A percentile compares a stretch with the other conserved stretches of the same genome.
These are phyloP conservation scores for Apis cerana DNA, from an alignment of 1,140 invertebrate genomes.

Conservation along the genomic window DNA sequence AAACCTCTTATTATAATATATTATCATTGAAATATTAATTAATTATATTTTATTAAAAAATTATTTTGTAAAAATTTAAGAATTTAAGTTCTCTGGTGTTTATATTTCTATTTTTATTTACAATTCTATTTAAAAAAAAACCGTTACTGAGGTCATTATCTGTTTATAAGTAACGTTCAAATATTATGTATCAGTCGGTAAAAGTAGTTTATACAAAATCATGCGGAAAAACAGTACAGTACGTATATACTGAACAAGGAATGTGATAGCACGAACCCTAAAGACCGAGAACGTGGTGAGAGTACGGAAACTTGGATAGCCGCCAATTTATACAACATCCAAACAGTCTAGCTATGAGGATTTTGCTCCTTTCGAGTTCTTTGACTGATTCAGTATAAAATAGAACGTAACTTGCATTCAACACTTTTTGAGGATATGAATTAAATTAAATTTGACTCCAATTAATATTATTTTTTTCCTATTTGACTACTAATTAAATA, in stretches of 20 bases:
- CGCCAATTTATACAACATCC: constrained; percentile 68
- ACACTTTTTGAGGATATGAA: no score
- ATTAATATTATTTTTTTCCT: neutral
- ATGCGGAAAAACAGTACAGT: constrained; percentile 23
- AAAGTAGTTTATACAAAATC: constrained; percentile 40
- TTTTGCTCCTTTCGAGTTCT: constrained; percentile 60
- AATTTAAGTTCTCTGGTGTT: no score
- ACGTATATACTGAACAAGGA: constrained; percentile 50
- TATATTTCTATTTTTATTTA: neutral
- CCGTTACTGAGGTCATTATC: neutral
- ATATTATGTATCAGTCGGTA: constrained; percentile 8
- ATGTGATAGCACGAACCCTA: constrained; percentile 49
- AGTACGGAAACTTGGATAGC: constrained; percentile 59
- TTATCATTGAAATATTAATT: no score
- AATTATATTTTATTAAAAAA: no score
- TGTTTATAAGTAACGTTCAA: constrained; percentile 19
- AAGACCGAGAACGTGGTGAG: constrained; percentile 48
- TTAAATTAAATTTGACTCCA: neutral
- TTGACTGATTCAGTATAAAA: constrained; percentile 49
- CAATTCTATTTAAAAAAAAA: neutral
- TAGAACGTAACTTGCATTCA: constrained; percentile 9
- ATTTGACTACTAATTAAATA: neutral
- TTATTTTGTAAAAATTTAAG: no score
- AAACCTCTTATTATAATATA: no score
- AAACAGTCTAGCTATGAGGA: constrained; percentile 50